Evolutionary conservation across 1,140 invertebrate species (phyloP).

Genomic region (Lamellibrachia luymesi): DNA sequence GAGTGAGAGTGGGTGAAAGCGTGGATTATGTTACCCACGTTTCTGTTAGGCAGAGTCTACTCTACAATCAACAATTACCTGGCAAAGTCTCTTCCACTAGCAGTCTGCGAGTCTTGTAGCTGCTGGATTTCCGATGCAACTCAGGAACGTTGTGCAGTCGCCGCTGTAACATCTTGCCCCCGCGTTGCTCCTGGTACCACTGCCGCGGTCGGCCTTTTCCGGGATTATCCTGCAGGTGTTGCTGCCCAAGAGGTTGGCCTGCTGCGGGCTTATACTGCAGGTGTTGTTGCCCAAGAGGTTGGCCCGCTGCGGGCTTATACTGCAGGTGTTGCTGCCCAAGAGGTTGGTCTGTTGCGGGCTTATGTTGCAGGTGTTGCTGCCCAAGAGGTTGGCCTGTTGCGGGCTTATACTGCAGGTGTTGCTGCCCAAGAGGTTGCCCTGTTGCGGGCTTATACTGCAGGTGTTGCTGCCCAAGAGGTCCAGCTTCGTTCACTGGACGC

Average conservation of each 20-base stretch:
- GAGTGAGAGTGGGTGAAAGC: too few relatives aligned
- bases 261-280: not conserved
- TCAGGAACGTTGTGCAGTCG: not conserved
- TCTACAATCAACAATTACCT: not conserved
- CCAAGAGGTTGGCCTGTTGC: too few relatives aligned
- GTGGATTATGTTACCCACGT: too few relatives aligned
- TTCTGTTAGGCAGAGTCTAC: too few relatives aligned
- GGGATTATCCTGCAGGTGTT: not conserved
- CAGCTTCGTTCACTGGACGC: not conserved
- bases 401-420: too few relatives aligned
- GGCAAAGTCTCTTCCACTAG: not conserved
- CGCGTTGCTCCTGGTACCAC: not conserved
- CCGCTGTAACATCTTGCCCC: not conserved
- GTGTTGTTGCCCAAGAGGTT: too few relatives aligned
- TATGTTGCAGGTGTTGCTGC: too few relatives aligned
- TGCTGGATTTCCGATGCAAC: not conserved
- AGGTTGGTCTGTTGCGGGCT: too few relatives aligned
- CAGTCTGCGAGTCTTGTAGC: not conserved
- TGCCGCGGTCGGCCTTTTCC: not conserved
- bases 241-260: not conserved
- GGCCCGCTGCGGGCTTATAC: too few relatives aligned
- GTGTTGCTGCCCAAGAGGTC: not conserved
- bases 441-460: not conserved
- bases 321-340: too few relatives aligned
- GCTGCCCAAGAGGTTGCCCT: not conserved